Percentiles rank a stretch among this genome's conserved stretches.
These are phyloP conservation scores for Eurosta solidaginis DNA, from an alignment of 1,140 invertebrate genomes.

Conservation along the genomic window DNA sequence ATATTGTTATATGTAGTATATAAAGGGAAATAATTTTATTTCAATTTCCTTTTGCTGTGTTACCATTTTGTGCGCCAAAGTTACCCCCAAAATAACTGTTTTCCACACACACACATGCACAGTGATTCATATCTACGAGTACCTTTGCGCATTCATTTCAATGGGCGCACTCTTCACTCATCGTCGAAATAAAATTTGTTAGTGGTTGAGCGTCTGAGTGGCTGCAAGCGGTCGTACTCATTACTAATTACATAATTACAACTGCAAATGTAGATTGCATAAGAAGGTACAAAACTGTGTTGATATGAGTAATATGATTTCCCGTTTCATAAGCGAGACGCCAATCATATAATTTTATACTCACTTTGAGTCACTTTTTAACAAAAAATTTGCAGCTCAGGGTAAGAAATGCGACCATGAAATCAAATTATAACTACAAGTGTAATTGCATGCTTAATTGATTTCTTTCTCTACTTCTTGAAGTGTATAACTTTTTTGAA, in stretches of 20 bases:
- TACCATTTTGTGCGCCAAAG: constrained; percentile 23
- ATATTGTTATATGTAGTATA: not conserved
- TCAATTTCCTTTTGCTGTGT: constrained; percentile 6
- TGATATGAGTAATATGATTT: constrained; percentile 21
- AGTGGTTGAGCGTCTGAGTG: constrained; percentile 1
- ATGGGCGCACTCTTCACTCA: not conserved
- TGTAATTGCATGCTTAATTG: not conserved
- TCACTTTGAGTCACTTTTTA: not conserved
- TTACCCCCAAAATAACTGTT: not conserved
- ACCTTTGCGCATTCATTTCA: constrained; percentile 11
- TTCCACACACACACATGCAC: not conserved
- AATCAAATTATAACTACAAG: too few species aligned
- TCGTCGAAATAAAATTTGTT: not conserved
- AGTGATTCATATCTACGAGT: too few species aligned
- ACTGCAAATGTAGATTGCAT: not conserved
- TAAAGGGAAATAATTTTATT: constrained; percentile 28
- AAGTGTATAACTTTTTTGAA: not conserved
- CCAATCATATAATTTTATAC: constrained; percentile 28
- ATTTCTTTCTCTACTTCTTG: not conserved
- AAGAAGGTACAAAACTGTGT: not conserved
- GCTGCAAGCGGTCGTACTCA: constrained; percentile 21
- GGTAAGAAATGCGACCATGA: not conserved
- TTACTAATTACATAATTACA: constrained; percentile 28
- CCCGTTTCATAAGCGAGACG: not conserved
- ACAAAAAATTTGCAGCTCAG: not conserved